Base-by-base conservation (phyloP, 2,797 vertebrate species). In the Sitta carolinensis region DNA sequence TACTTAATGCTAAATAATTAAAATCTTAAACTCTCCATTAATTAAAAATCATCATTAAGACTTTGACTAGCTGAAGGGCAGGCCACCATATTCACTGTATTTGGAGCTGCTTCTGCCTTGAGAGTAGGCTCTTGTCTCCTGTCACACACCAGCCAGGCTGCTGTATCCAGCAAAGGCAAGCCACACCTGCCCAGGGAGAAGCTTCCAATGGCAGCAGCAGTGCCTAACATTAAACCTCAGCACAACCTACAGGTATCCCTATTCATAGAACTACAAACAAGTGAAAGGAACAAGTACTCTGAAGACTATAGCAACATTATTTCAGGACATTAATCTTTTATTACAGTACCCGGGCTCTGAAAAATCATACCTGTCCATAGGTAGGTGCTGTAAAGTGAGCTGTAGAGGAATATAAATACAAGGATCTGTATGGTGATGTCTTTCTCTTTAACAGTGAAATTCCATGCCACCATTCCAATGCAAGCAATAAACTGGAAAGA, bases 401-500 rank as follows among this genome's bases (percentile, higher is more conserved):
- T 98, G 90, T 98, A 99, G 23, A 99, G 97, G 30, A 99, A 95
- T 52, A 98, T 97, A 96, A 99, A 99, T 43, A 98, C 98, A 57
- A 99, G 96, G 88, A 99, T 97, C 96, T 99, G 98, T 77, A 98
- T 96, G 40, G 98, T 94, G 94, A 98, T 97, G 96, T 97, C 98
- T 74, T 98, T 96, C 83, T 98, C 95, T 85, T 97, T 98, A 91
- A 98, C 98, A 92, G 98, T 96, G 76, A 99, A 99, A 95, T 98
- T 98, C 99, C 99, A 99, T 66, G 97, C 95, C 85, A 99, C 98
- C 99, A 99, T 99, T 89, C 98, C 99, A 84, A 98, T 50, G 89
- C 98, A 99, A 64, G 98, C 98, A 73, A 99, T 95, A 91, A 98
- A 97, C 99, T 99, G 93, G 61, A 96, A 88, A 84, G 74, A 87